Evolutionary conservation across 2,113 vertebrate genomes (phyloP).

Genomic region (Eupsittula cactorum): DNA sequence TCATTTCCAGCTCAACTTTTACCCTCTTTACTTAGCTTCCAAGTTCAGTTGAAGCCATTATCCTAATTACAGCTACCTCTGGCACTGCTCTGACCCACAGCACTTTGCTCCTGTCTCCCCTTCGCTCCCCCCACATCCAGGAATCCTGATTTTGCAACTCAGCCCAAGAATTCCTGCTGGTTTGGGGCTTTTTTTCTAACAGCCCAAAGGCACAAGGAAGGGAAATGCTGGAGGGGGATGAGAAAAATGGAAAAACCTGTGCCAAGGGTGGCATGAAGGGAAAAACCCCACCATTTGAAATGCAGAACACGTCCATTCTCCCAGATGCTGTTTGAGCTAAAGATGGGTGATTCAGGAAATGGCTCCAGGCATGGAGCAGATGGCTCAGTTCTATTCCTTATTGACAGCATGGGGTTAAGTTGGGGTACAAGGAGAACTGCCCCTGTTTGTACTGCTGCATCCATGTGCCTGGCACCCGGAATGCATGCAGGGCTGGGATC

Average conservation of each 20-base stretch:
- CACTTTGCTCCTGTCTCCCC: accelerated
- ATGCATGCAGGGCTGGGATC: not conserved
- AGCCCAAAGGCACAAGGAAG: not conserved
- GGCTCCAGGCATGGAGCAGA: not conserved
- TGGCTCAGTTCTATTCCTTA: not conserved
- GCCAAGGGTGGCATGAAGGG: not conserved
- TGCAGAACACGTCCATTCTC: accelerated
- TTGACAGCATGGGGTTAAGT: not conserved
- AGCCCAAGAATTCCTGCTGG: not conserved
- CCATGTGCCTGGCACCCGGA: accelerated
- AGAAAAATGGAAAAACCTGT: not conserved
- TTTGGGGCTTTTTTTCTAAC: not conserved
- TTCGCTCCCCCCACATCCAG: not conserved
- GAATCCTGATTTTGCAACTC: not conserved
- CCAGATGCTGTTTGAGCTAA: not conserved
- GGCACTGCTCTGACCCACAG: not conserved
- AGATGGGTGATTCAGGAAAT: not conserved
- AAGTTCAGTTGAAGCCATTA: constrained; percentile 38
- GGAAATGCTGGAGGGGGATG: not conserved
- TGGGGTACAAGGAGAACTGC: not conserved
- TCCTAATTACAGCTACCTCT: constrained; percentile 9
- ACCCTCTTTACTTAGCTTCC: constrained; percentile 10
- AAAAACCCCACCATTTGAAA: not conserved
- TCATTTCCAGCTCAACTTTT: constrained; percentile 19
- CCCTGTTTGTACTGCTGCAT: not conserved